These are phyloP conservation scores for Drosophila punjabiensis DNA, from an alignment of 1,140 invertebrate genomes.

Conservation along the genomic window DNA sequence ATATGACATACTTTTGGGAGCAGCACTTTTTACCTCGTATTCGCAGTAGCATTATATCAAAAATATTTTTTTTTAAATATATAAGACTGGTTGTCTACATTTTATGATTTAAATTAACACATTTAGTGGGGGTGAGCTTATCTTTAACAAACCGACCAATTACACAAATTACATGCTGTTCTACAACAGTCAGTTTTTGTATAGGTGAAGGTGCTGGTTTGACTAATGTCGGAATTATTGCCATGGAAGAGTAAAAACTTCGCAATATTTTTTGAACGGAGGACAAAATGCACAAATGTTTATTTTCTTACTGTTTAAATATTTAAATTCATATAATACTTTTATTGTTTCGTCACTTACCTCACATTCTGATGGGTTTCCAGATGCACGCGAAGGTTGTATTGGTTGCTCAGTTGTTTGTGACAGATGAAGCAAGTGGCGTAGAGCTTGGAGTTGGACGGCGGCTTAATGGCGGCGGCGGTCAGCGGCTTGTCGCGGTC, in stretches of 20 bases:
- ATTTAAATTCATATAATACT: background rate
- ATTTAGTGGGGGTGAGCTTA: too few relatives aligned
- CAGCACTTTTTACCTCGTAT: background rate
- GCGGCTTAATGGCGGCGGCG: constrained; percentile 65
- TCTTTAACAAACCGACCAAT: too few relatives aligned
- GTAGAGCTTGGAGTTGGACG: constrained; percentile 85
- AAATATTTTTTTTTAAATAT: too few relatives aligned
- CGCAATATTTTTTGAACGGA: background rate
- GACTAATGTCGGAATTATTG: background rate
- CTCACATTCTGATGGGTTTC: constrained; percentile 94
- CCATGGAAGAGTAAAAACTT: background rate
- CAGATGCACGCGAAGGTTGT: constrained; percentile 95
- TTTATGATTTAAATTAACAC: too few relatives aligned
- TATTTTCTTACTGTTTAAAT: background rate
- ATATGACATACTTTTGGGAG: background rate
- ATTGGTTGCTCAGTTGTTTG: constrained; percentile 95
- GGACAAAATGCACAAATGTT: too few relatives aligned
- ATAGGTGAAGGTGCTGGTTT: too few relatives aligned
- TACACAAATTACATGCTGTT: too few relatives aligned
- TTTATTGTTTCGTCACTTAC: constrained; percentile 70
- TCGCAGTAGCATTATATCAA: background rate
- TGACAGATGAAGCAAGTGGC: constrained; percentile 94
- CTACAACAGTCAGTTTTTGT: too few relatives aligned
- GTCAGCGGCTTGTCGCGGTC: constrained; percentile 54
- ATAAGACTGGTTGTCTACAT: too few relatives aligned